Evolutionary conservation across 2,797 vertebrate genomes (phyloP), one percentile per base, ranked within the genome.

Genomic region (Chlorospingus semifuscus): DNA sequence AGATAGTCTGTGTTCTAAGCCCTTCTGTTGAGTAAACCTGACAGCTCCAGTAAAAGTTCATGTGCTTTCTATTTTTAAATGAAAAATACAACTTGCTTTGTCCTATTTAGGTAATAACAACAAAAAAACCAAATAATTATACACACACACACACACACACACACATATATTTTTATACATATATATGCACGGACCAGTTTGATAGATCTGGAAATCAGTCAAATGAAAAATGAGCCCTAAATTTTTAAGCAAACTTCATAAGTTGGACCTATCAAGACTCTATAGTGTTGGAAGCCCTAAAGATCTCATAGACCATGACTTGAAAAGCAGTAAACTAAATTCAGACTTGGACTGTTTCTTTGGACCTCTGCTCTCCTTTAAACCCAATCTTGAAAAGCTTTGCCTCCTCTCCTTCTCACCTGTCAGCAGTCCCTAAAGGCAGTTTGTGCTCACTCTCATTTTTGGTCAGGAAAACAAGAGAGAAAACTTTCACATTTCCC

Each of bases 101-200:
- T 68, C 37, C 30, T 59, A 34, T 26, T 70, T 59, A 52, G 22
- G 36, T 23, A 85, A 65, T 32, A 70, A 44, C 26, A 41, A 44
- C 16, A 60, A 56, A 70, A 32, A 4, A 1, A 2, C 4, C 15
- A 74, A 53, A 16, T 21, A 64, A 12, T 39, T 10, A 30, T 26
- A 77, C 1, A 6, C 23, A 18, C 23, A 26, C 34, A 27, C 15
- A 37, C 6, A 37, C 8, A 59, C 10, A 36, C 13, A 76, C 1
- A 5, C 3, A 34, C 9, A 18, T 36, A 26, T 37, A 18, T 37
- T 18, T 30, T 30, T 20, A 55, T 9, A 34, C 14, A 27, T 20
- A 13, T 19, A 6, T 59, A 26, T 1, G 7, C 2, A 41, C 0
- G 14, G 6, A 5, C 9, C 8, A 36, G 19, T 53, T 65, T 74